phyloP scores from a whole-genome alignment of 2,113 vertebrate species.

The cat (Felis catus) region DNA sequence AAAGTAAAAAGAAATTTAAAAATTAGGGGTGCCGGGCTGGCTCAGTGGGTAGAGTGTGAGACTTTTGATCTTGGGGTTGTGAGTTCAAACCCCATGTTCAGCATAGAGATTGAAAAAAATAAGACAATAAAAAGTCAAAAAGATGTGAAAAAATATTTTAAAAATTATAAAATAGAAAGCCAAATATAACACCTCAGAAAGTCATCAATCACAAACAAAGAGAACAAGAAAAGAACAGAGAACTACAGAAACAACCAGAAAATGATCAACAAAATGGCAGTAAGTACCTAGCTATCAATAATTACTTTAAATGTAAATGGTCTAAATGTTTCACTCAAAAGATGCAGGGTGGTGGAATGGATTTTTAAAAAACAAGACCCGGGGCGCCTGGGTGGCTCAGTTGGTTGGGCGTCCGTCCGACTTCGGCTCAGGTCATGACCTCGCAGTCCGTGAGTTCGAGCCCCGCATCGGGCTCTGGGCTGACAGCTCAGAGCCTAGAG shows the following conservation, averaged over 20 bases:
- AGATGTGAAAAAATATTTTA: not conserved
- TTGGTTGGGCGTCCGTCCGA: accelerated
- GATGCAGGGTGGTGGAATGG: not conserved
- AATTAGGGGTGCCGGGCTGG: not conserved
- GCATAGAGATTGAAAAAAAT: not conserved
- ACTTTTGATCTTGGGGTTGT: not conserved
- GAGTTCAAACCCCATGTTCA: not conserved
- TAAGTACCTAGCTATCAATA: not conserved
- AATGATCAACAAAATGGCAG: not conserved
- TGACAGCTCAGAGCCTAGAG: too few relatives aligned
- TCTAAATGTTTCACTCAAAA: not conserved
- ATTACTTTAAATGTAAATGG: not conserved
- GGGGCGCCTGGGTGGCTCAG: not conserved
- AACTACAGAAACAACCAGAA: not conserved
- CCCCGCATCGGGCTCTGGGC: too few relatives aligned
- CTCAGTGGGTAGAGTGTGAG: not conserved
- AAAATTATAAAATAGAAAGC: not conserved
- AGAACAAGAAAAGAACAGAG: not conserved
- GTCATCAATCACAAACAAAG: not conserved
- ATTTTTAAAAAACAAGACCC: not conserved
- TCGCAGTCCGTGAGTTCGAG: not conserved
- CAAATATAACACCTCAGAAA: not conserved
- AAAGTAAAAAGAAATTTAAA: not conserved
- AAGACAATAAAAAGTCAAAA: not conserved
- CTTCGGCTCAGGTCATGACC: not conserved